These are phyloP conservation scores for Eupeodes luniger DNA, from an alignment of 2,888 invertebrate genomes.

Conservation along the genomic window DNA sequence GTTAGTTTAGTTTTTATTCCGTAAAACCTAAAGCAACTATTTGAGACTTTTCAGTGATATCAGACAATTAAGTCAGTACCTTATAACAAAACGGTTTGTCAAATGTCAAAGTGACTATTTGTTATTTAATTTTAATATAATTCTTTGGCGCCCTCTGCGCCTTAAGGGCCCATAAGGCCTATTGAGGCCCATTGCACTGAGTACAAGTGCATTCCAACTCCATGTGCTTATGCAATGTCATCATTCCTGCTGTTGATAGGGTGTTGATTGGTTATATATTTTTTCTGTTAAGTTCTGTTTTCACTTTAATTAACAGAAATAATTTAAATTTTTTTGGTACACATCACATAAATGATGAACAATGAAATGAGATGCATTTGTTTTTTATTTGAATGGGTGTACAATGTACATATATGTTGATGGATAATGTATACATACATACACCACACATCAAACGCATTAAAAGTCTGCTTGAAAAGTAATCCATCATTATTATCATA, in stretches of 20 bases:
- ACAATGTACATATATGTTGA: not conserved
- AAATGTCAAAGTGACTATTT: no score
- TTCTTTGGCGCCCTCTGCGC: not conserved
- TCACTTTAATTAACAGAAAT: conserved; percentile 48
- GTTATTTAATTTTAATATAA: no score
- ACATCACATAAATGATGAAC: not conserved
- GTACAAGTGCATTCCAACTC: not conserved
- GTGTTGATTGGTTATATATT: conserved; percentile 54
- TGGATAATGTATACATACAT: conserved; percentile 44
- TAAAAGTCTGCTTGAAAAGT: conserved; percentile 32
- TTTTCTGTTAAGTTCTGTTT: not conserved
- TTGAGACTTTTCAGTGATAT: no score
- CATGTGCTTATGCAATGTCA: conserved; percentile 53
- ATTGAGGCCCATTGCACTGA: not conserved
- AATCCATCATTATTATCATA: conserved; percentile 69
- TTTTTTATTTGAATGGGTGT: conserved; percentile 36
- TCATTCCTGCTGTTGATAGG: conserved; percentile 30
- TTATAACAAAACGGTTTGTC: no score
- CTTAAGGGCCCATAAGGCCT: no score
- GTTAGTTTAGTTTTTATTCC: no score
- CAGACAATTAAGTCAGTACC: no score
- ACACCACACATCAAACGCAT: conserved; percentile 39
- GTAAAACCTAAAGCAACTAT: no score
- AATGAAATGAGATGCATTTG: conserved; percentile 18
- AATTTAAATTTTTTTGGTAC: conserved; percentile 1